phyloP scores from a whole-genome alignment of 2,888 invertebrate species.

The Trichacis sp. region DNA sequence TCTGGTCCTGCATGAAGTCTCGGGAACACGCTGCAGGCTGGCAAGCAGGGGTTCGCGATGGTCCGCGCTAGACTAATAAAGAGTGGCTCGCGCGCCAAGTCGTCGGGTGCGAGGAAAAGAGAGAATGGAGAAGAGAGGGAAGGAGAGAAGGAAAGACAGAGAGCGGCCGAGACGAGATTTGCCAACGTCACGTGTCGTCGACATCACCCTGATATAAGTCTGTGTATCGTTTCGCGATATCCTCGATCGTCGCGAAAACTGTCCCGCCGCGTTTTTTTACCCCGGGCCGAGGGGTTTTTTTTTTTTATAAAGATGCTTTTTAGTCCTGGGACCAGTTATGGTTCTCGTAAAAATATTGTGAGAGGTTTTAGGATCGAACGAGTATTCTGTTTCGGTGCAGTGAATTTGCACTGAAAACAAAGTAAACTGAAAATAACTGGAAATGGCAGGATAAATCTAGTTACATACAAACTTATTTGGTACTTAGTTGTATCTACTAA shows the following conservation, averaged over 20 bases:
- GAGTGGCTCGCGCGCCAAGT: constrained; percentile 64
- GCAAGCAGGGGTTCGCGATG: constrained; percentile 64
- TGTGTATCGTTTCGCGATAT: too few species aligned
- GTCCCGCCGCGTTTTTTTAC: constrained; percentile 32
- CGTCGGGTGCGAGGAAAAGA: constrained; percentile 48
- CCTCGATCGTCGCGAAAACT: too few species aligned
- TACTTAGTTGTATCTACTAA: too few species aligned
- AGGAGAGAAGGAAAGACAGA: constrained; percentile 34
- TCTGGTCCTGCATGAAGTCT: constrained; percentile 13
- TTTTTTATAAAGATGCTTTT: too few species aligned
- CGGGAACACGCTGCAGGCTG: constrained; percentile 41
- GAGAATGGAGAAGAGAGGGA: constrained; percentile 45
- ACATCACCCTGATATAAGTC: constrained; percentile 60
- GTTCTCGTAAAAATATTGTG: too few species aligned
- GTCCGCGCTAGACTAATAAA: constrained; percentile 67
- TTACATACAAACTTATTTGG: too few species aligned
- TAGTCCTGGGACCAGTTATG: too few species aligned
- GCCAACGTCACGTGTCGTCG: constrained; percentile 64
- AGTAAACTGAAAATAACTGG: too few species aligned
- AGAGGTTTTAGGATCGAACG: too few species aligned
- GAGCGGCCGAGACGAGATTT: constrained; percentile 55
- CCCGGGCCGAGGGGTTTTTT: constrained; percentile 13
- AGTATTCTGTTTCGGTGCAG: too few species aligned
- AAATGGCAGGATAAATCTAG: too few species aligned
- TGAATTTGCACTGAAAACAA: too few species aligned